A percentile compares a stretch with the other conserved stretches of the same genome.
phyloP scores from a whole-genome alignment of 1,140 invertebrate species.

The Brachionus angularis region DNA sequence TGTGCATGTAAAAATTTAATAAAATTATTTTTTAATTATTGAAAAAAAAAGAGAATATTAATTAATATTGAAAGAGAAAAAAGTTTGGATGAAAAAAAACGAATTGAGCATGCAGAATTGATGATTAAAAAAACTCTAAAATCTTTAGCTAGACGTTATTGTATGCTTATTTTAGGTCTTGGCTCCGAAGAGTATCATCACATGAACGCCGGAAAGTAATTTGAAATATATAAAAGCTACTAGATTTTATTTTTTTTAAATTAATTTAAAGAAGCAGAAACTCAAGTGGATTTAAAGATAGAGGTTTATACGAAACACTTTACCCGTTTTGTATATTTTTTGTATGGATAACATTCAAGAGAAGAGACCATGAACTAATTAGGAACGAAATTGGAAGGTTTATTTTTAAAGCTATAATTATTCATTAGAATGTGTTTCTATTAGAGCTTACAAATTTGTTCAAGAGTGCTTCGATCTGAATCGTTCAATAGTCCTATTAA shows the following conservation, averaged over 20 bases:
- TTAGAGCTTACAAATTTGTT: conserved; percentile 46
- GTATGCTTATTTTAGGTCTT: conserved; percentile 53
- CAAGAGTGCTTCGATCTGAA: conserved; percentile 53
- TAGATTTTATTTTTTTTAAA: conserved; percentile 20
- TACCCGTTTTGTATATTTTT: conserved; percentile 55
- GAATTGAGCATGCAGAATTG: conserved; percentile 50
- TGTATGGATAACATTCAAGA: conserved; percentile 55
- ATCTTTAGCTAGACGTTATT: conserved; percentile 53
- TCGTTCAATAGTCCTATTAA: conserved; percentile 56
- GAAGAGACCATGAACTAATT: conserved; percentile 53
- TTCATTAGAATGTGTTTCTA: neutral
- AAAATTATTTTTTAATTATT: neutral
- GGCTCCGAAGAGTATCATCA: conserved; percentile 54
- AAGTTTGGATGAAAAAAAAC: conserved; percentile 52
- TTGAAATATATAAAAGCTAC: neutral
- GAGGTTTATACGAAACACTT: conserved; percentile 54
- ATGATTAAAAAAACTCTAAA: conserved; percentile 51
- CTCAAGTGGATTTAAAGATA: conserved; percentile 54
- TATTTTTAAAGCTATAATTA: conserved; percentile 46
- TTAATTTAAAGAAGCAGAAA: conserved; percentile 51
- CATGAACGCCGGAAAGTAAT: conserved; percentile 56
- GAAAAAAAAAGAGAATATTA: neutral
- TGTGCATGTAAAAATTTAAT: conserved; percentile 54
- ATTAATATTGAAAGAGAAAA: conserved; percentile 50
- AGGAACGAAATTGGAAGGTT: conserved; percentile 55